phyloP scores from a whole-genome alignment of 2,888 invertebrate genomes.

The Dilophus febrilis region DNA sequence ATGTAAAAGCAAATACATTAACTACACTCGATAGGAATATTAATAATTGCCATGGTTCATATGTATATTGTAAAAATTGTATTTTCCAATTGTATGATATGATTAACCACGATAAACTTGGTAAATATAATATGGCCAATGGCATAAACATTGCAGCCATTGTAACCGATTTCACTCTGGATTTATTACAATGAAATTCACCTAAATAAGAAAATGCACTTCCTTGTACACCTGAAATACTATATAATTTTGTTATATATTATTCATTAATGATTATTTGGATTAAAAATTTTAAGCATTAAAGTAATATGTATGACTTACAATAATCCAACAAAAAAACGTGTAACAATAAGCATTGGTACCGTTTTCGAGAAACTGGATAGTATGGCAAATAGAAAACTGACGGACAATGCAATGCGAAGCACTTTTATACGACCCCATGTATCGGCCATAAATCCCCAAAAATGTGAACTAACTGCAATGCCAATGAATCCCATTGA shows the following conservation, averaged over 20 bases:
- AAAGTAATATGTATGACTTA: no score
- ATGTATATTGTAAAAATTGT: conserved; percentile 36
- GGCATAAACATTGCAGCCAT: conserved; percentile 39
- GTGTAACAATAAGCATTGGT: conserved; percentile 37
- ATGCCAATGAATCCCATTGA: conserved; percentile 51
- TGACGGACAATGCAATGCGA: conserved; percentile 33
- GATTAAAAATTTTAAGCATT: no score
- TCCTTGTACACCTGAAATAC: conserved; percentile 30
- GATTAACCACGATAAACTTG: conserved; percentile 51
- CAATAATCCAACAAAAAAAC: conserved; percentile 50
- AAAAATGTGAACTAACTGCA: conserved; percentile 55
- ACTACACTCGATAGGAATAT: no score
- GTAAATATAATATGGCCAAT: conserved; percentile 36
- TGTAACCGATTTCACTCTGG: conserved; percentile 36
- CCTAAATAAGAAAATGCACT: conserved; percentile 41
- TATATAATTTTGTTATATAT: conserved; percentile 2
- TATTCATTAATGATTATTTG: not conserved
- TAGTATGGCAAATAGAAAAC: conserved; percentile 35
- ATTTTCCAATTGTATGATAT: conserved; percentile 38
- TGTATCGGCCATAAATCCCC: conserved; percentile 66
- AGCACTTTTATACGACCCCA: conserved; percentile 46
- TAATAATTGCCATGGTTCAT: conserved; percentile 41
- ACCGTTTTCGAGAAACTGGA: conserved; percentile 44
- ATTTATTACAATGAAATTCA: conserved; percentile 36
- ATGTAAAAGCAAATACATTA: not conserved